Evolutionary conservation across 2,888 invertebrate genomes (phyloP).

Genomic region (Leptarthrus brevirostris): DNA sequence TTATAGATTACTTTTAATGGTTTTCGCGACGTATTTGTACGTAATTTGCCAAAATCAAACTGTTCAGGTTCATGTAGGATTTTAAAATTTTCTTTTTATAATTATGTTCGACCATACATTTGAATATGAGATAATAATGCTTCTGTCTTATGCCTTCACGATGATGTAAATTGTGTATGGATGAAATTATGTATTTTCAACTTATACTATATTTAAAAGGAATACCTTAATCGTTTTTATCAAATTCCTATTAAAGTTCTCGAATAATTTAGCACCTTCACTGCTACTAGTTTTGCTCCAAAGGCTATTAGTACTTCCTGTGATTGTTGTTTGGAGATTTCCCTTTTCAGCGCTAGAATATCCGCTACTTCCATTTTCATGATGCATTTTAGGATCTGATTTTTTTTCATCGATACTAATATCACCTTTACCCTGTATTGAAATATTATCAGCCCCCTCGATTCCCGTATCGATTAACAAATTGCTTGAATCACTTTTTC

Average conservation of each 20-base stretch:
- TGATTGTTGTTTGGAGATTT: conserved; percentile 55
- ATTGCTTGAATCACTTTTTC: conserved; percentile 40
- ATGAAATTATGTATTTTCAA: neutral
- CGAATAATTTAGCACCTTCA: conserved; percentile 67
- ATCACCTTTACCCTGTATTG: conserved; percentile 45
- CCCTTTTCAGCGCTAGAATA: conserved; percentile 37
- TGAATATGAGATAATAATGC: no score
- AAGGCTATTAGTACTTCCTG: conserved; percentile 66
- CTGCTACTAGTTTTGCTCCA: conserved; percentile 67
- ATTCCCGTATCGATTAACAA: conserved; percentile 20
- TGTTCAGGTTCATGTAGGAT: no score
- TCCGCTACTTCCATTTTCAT: conserved; percentile 33
- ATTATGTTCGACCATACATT: no score
- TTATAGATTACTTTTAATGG: no score
- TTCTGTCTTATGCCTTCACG: no score
- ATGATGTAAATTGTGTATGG: no score
- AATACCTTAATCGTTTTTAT: conserved; percentile 67
- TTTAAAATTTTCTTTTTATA: neutral
- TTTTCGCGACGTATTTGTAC: no score
- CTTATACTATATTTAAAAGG: neutral
- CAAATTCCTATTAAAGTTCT: conserved; percentile 66
- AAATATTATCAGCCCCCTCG: neutral
- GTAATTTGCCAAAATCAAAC: no score
- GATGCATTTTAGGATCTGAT: conserved; percentile 15
- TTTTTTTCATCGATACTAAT: conserved; percentile 28